Evolutionary conservation across 2,113 vertebrate species (phyloP), one percentile per base, ranked within the genome.

Genomic region (Agelaius phoeniceus): DNA sequence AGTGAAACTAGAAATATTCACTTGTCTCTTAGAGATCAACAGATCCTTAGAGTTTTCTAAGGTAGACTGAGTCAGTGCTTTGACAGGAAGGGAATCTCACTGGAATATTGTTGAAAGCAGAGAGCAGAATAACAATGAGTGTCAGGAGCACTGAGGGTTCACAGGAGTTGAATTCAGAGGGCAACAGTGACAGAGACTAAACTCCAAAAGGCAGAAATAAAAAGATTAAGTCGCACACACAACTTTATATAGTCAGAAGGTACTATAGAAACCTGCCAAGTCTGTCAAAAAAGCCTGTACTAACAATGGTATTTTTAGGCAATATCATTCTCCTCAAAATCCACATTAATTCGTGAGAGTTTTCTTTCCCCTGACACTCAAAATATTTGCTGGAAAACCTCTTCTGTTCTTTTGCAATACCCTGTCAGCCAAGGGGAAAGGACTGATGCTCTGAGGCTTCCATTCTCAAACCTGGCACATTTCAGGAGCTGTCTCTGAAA

Each of bases 221-320:
- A 94, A 91, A 84, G 59, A 54, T 87, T 89, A 93, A 96, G 84
- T 95, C 91, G 79, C 43, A 82, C 66, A 83, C 77, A 81, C 37
- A 82, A 77, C 49, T 89, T 95, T 54, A 61, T 59, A 35, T 11
- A 85, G 84, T 86, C 79, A 92, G 89, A 94, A 95, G 75, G 77
- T 83, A 63, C 72, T 44, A 57, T 69, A 90, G 65, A 92, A 95
- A 88, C 66, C 95, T 97, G 96, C 65, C 94, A 96, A 72, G 78
- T 67, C 74, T 95, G 91, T 95, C 84, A 92, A 65, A 92, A 72
- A 5, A 2, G 15, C 58, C 71, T 83, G 79, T 87, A 89, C 73
- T 90, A 96, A 95, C 91, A 93, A 87, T 79, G 72, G 44, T 93
- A 82, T 96, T 97, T 96, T 94, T 79, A 92, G 66, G 63, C 80